phyloP scores from a whole-genome alignment of 2,797 vertebrate species.

The Champsocephalus esox region DNA sequence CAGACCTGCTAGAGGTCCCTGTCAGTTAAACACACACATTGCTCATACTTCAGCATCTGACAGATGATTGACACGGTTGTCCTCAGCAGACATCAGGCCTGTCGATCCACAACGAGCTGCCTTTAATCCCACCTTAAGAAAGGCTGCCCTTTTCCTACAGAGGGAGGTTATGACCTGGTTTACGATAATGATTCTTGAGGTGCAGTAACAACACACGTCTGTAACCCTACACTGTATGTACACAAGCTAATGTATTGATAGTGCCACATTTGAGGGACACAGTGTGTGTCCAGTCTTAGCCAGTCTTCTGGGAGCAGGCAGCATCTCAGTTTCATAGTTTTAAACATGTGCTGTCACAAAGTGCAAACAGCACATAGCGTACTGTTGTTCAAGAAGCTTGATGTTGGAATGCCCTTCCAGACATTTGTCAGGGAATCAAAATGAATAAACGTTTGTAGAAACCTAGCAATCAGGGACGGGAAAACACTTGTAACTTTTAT shows the following conservation, averaged over 20 bases:
- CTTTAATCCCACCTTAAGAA: slow-evolving; percentile 1
- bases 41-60: neutral
- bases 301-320: slow-evolving; percentile 20
- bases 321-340: slow-evolving; percentile 25
- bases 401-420: slow-evolving; percentile 24
- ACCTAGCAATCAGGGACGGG: slow-evolving; percentile 39
- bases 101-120: neutral
- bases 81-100: neutral
- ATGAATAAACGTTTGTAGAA: slow-evolving; percentile 73
- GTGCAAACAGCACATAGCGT: slow-evolving; percentile 24
- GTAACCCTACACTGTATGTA: slow-evolving; percentile 18
- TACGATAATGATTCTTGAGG: slow-evolving; percentile 11
- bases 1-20: neutral
- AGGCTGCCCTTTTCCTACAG: neutral
- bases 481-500: slow-evolving; percentile 74
- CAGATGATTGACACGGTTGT: slow-evolving; percentile 3
- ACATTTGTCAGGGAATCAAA: slow-evolving; percentile 61
- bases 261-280: slow-evolving; percentile 8
- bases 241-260: slow-evolving; percentile 15
- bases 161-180: slow-evolving; percentile 4
- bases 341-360: slow-evolving; percentile 14
- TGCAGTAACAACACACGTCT: neutral
- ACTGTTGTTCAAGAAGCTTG: slow-evolving; percentile 1
- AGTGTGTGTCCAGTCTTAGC: slow-evolving; percentile 21
- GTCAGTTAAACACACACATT: neutral